Base-by-base conservation (phyloP, 2,888 invertebrate species). In the Seladonia tumulorum region DNA sequence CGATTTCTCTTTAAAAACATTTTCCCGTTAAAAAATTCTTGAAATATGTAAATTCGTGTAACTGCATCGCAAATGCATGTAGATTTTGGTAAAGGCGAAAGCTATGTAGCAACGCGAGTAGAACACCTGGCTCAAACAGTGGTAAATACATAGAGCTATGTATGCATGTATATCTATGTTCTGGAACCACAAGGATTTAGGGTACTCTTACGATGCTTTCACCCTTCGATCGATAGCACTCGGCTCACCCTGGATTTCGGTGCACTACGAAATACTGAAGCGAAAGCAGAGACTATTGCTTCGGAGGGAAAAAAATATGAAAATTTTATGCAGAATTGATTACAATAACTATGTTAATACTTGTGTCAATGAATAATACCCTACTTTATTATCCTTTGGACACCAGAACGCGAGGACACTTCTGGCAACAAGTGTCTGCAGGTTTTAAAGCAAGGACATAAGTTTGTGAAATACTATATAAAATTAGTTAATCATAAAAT, bases 121-220 rank as follows among this genome's bases (percentile, higher is more conserved):
- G 75, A 82, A 82, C 82, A 75, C 82, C 77, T 85, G 85, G 68
- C 49, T 80, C 79, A 82, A 82, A 86, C 82, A 72, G 10, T 53
- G 35, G 16, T 68, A 35, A 25, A 71, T 68, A 73, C 25, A 68
- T 63, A 25, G 35, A 12, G n/a, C n/a, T n/a, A 60, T 45, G 35
- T 39, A 29, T 45, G 35, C 25, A 29, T 45, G 53, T 85, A 12
- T 60, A 60, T 39, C 74, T 79, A 49, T 29, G 83, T 47, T 18
- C 63, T 76, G 71, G 63, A 80, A 86, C 82, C 82, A 63, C 86
- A 53, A 82, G 82, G 82, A 86, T 87, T 86, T 78, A 87, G 86
- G 80, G n/a, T 78, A 71, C 82, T 78, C 77, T 82, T 72, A 76
- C 82, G 79, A 82, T 73, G 86, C 72, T 81, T 86, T 82, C 77